A percentile compares a stretch with the other conserved stretches of the same genome.
Conservation (phyloP, 2,113 vertebrate genomes). For the Oophaga pumilio region DNA sequence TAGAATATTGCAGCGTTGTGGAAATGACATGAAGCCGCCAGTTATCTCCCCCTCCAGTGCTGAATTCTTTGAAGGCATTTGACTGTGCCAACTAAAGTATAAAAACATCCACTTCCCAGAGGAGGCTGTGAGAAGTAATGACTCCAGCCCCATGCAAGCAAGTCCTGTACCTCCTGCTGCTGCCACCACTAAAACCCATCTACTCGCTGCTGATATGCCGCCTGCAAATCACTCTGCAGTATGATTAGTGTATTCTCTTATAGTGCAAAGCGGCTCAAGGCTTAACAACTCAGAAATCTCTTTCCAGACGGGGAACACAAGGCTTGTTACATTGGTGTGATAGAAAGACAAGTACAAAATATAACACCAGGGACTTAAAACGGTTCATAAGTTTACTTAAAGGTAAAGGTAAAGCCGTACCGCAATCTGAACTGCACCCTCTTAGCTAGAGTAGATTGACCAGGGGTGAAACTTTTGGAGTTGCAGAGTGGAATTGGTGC, state of each 20-base stretch:
- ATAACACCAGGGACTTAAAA: background rate
- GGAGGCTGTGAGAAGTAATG: slow-evolving; percentile 59
- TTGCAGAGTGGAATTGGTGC: too few relatives aligned
- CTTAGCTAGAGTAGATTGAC: too few relatives aligned
- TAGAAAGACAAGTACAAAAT: background rate
- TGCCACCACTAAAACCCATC: background rate
- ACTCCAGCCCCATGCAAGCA: slow-evolving; percentile 4
- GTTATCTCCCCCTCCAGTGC: background rate
- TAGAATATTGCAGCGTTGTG: background rate
- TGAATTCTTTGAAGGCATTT: slow-evolving; percentile 39
- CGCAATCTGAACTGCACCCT: too few relatives aligned
- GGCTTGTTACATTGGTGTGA: background rate
- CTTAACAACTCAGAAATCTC: background rate
- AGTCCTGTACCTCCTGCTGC: background rate
- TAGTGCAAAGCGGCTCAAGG: too few relatives aligned
- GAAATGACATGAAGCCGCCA: background rate
- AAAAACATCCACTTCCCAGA: slow-evolving; percentile 60
- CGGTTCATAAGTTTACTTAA: background rate
- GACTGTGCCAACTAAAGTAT: slow-evolving; percentile 44
- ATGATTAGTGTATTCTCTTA: background rate
- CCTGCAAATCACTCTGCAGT: background rate
- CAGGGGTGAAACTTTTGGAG: too few relatives aligned
- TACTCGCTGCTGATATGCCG: background rate
- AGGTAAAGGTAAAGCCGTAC: too few relatives aligned
- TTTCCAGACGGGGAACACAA: background rate